phyloP scores from a whole-genome alignment of 2,113 vertebrate species.

The Parotia lawesii region DNA sequence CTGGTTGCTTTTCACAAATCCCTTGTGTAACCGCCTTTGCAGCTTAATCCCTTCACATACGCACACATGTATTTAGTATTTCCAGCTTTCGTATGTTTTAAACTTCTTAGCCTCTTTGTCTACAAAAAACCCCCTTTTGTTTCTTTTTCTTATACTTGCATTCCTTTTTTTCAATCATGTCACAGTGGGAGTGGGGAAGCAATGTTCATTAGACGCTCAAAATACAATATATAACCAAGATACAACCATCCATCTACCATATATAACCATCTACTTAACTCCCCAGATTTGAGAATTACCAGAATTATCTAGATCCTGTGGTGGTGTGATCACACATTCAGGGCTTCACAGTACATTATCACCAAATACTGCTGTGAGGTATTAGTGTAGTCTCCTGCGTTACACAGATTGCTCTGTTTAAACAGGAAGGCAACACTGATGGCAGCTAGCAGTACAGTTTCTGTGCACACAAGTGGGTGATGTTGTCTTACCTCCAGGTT shows the following conservation, averaged over 20 bases:
- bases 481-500: conserved; percentile 87
- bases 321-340: neutral
- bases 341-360: neutral
- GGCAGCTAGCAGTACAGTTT: neutral
- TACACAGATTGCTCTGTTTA: neutral
- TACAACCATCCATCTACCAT: neutral
- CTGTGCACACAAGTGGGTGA: neutral
- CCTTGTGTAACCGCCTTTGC: neutral
- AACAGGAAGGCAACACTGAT: neutral
- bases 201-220: neutral
- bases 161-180: neutral
- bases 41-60: neutral
- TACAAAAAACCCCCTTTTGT: neutral
- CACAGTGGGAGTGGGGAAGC: neutral
- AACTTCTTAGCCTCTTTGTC: neutral
- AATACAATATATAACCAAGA: neutral
- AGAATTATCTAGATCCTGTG: neutral
- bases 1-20: neutral
- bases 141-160: neutral
- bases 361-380: neutral
- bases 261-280: neutral
- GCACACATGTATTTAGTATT: neutral
- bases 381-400: neutral
- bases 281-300: neutral
- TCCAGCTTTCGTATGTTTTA: neutral